A percentile compares a stretch with the other conserved stretches of the same genome.
These are phyloP conservation scores for Musca domestica DNA, from an alignment of 1,140 invertebrate species.

Conservation along the genomic window DNA sequence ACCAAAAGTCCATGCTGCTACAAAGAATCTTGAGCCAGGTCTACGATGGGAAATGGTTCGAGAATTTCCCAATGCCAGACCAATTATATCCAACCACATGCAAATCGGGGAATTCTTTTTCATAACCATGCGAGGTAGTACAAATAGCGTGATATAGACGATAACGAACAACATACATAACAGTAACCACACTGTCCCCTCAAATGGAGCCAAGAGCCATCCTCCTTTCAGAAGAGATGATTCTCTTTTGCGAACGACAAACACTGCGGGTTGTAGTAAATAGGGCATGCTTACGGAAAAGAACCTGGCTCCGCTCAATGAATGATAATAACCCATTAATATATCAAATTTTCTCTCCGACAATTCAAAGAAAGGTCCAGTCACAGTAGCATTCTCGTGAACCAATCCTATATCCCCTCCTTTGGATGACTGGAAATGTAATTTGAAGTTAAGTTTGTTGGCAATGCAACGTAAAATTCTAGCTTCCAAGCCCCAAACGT, in stretches of 20 bases:
- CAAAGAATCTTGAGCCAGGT: not conserved
- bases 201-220: not conserved
- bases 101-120: no score
- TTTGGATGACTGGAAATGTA: not conserved
- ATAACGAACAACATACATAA: not conserved
- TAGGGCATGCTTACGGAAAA: not conserved
- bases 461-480: not conserved
- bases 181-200: no score
- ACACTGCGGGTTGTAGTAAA: not conserved
- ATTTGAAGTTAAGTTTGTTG: not conserved
- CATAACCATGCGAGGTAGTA: not conserved
- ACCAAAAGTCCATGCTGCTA: not conserved
- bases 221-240: no score
- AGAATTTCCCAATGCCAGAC: not conserved
- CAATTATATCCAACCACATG: not conserved
- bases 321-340: slow-evolving; percentile 3
- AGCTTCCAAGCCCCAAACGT: not conserved
- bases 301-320: not conserved
- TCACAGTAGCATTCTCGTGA: not conserved
- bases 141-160: not conserved
- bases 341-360: not conserved
- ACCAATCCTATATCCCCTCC: not conserved
- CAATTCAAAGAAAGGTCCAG: not conserved
- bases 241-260: not conserved
- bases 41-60: not conserved